Conservation (phyloP, 2,797 vertebrate species). For the Benthosema pterotum region DNA sequence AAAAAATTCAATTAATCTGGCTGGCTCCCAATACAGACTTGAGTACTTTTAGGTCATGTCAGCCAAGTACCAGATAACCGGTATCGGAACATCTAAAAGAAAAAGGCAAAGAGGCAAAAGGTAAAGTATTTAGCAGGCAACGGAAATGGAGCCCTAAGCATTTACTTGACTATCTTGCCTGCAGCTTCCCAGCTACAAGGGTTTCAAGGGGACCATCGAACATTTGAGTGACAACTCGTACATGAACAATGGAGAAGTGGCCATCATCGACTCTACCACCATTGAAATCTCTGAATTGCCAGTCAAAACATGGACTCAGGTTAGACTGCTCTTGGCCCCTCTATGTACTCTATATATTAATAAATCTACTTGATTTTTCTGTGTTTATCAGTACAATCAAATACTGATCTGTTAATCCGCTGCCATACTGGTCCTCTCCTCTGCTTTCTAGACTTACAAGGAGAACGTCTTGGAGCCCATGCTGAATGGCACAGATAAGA, state of each 20-base stretch:
- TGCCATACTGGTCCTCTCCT: neutral
- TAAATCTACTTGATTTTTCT: neutral
- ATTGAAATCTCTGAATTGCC: conserved; percentile 98
- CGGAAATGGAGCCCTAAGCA: too few relatives aligned
- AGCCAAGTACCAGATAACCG: too few relatives aligned
- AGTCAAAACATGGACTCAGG: conserved; percentile 95
- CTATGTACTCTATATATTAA: neutral
- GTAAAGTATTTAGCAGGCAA: too few relatives aligned
- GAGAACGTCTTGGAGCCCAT: conserved; percentile 95
- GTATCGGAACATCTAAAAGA: too few relatives aligned
- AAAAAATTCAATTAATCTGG: too few relatives aligned
- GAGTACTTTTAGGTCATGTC: too few relatives aligned
- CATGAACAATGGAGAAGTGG: conserved; percentile 90
- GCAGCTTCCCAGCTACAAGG: conserved; percentile 94
- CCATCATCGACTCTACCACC: conserved; percentile 92
- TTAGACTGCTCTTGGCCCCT: conserved; percentile 39
- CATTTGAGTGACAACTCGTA: conserved; percentile 89
- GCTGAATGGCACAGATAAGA: conserved; percentile 95
- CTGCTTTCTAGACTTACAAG: conserved; percentile 85
- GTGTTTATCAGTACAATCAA: neutral
- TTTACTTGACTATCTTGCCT: neutral
- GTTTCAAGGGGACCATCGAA: conserved; percentile 92
- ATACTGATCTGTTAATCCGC: neutral
- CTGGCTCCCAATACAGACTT: too few relatives aligned
- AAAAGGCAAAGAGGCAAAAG: too few relatives aligned